Base-by-base conservation (phyloP, 2,797 vertebrate genomes). In the Galagoides demidoff region DNA sequence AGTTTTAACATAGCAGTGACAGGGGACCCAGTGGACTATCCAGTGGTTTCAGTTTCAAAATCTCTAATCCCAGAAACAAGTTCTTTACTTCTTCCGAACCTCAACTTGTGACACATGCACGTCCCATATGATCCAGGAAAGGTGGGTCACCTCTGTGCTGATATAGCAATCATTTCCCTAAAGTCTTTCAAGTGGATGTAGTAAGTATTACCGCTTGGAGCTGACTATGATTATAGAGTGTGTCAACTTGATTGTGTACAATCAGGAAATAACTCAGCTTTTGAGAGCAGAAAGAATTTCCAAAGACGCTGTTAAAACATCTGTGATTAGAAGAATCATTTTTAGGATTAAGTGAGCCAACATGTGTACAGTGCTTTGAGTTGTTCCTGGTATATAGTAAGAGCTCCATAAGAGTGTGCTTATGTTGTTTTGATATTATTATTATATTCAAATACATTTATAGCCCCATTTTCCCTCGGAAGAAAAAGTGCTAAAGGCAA, bases 11-110 rank as follows among this genome's bases (percentile, higher is more conserved):
- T 37, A 2, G 68, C 57, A 43, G 17, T 79, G 23, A 89, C 34
- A 2, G 37, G 39, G 57, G 23, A 34, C 39, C 8, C 49, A 64
- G 16, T 4, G 63, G 43, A 78, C 34, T 90, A 71, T 77, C n/a
- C n/a, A n/a, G n/a, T n/a, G n/a, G n/a, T n/a, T n/a, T n/a, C 45
- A 1, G 31, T 94, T 97, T 95, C 78, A 96, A 96, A 95, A 91
- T 87, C 66, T 89, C 61, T 71, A 64, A 45, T 82, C 43, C 7
- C 78, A 74, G 63, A 89, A 85, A 77, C 10, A 79, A 74, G 68
- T 84, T 90, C 59, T 86, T 88, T 92, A 84, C 49, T 81, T 57
- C 14, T 9, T 93, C 70, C 68, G 2, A 14, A 66, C 63, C 9
- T 97, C 73, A 91, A 43, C 71, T 63, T 77, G 16, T 84, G 71